A percentile compares a stretch with the other conserved stretches of the same genome.
These are phyloP conservation scores for Melopsittacus undulatus DNA, from an alignment of 2,797 vertebrate genomes.

Conservation along the genomic window DNA sequence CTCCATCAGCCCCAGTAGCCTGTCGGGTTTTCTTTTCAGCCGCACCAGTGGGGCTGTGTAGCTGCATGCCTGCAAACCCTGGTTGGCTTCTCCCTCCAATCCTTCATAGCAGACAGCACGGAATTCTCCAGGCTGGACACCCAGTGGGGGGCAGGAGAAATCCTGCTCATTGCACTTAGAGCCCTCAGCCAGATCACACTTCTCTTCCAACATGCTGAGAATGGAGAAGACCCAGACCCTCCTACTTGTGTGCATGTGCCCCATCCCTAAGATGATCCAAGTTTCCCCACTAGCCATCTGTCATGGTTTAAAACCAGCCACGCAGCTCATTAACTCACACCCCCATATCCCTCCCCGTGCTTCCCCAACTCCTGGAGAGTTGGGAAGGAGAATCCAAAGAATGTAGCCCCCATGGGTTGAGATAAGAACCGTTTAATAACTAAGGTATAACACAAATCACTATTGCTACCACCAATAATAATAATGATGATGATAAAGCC, in stretches of 20 bases:
- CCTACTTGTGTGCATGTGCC: neutral
- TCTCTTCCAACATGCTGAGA: neutral
- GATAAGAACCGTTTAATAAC: no score
- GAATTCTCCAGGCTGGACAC: neutral
- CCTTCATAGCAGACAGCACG: neutral
- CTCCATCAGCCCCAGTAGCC: neutral
- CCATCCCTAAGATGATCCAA: neutral
- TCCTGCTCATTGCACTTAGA: neutral
- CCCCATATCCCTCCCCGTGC: no score
- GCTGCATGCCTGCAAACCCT: neutral
- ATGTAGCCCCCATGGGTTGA: no score
- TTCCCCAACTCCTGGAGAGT: no score
- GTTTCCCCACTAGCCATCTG: neutral
- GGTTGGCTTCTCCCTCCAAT: neutral
- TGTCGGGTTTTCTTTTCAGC: neutral
- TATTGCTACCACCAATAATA: no score
- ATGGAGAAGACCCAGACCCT: neutral
- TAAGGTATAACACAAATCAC: no score
- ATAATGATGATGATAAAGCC: no score
- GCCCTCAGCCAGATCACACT: neutral
- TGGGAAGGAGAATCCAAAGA: no score
- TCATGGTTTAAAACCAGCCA: no score
- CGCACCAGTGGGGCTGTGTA: neutral
- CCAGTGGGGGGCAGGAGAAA: neutral
- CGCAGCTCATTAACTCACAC: no score